phyloP scores from a whole-genome alignment of 2,797 vertebrate genomes.

The Lagorchestes hirsutus region DNA sequence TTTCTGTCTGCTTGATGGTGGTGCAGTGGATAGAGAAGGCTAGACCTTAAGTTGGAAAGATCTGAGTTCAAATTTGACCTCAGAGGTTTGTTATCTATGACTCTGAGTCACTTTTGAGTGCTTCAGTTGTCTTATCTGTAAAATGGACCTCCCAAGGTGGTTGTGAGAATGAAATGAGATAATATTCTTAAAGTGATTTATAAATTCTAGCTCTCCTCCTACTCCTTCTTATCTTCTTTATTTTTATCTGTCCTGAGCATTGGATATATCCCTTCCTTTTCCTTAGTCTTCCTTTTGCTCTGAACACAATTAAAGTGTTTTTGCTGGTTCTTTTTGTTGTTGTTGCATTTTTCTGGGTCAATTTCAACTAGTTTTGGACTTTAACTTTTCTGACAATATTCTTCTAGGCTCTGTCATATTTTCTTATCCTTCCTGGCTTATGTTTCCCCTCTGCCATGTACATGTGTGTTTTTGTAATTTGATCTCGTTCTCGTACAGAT shows the following conservation, averaged over 20 bases:
- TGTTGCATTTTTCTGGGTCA: background rate
- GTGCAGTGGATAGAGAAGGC: background rate
- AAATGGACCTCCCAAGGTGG: no score
- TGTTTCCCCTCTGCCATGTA: background rate
- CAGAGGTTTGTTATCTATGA: no score
- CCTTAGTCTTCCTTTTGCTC: background rate
- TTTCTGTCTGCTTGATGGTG: background rate
- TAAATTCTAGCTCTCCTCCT: no score
- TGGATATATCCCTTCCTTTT: background rate
- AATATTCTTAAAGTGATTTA: no score
- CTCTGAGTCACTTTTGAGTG: no score
- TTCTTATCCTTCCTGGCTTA: background rate
- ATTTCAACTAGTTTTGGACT: background rate
- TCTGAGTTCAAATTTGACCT: no score
- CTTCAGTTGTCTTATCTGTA: no score
- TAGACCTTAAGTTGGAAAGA: no score
- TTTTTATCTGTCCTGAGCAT: background rate
- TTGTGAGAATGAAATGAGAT: no score
- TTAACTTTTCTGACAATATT: background rate
- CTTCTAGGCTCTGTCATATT: background rate
- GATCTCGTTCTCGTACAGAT: background rate
- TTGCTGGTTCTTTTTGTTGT: background rate
- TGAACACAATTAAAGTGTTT: background rate
- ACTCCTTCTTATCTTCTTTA: background rate
- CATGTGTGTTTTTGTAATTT: background rate